Conservation (phyloP, 2,888 invertebrate species). For the Phyto melanocephala region DNA sequence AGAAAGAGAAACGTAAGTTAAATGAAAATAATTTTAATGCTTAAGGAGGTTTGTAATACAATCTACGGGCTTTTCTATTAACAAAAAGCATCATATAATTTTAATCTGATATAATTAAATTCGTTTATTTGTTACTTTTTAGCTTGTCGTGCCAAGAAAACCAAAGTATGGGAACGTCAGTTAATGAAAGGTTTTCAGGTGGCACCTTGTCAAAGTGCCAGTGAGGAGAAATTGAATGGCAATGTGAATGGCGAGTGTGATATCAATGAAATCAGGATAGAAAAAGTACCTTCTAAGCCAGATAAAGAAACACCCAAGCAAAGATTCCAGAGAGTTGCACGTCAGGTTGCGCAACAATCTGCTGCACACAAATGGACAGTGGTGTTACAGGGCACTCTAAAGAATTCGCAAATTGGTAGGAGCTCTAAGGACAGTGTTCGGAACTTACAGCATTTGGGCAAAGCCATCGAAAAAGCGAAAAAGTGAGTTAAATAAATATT, state of each 20-base stretch:
- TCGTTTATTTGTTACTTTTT: not conserved
- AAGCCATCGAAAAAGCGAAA: slow-evolving; percentile 88
- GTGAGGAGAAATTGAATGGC: slow-evolving; percentile 80
- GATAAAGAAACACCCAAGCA: slow-evolving; percentile 80
- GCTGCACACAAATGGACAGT: slow-evolving; percentile 87
- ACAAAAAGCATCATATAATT: too few species aligned
- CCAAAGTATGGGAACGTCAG: slow-evolving; percentile 92
- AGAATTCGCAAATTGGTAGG: slow-evolving; percentile 89
- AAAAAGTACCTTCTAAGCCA: slow-evolving; percentile 70
- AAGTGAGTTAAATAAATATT: slow-evolving; percentile 76
- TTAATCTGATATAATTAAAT: too few species aligned
- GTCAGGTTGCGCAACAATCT: slow-evolving; percentile 85
- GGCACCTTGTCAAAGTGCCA: slow-evolving; percentile 82
- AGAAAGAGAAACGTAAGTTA: slow-evolving; percentile 85
- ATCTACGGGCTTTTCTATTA: too few species aligned
- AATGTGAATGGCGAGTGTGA: slow-evolving; percentile 75
- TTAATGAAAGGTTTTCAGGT: slow-evolving; percentile 94
- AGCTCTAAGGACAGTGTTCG: slow-evolving; percentile 85
- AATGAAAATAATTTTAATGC: too few species aligned
- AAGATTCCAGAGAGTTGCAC: slow-evolving; percentile 87
- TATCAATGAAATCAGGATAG: slow-evolving; percentile 75
- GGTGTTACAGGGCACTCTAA: slow-evolving; percentile 81
- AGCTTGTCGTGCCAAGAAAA: slow-evolving; percentile 87
- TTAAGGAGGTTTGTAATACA: too few species aligned
- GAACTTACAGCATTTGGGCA: slow-evolving; percentile 87